Evolutionary conservation across 2,888 invertebrate genomes (phyloP), one percentile per base, ranked within the genome.

Genomic region (Hydrotaea diabolus): DNA sequence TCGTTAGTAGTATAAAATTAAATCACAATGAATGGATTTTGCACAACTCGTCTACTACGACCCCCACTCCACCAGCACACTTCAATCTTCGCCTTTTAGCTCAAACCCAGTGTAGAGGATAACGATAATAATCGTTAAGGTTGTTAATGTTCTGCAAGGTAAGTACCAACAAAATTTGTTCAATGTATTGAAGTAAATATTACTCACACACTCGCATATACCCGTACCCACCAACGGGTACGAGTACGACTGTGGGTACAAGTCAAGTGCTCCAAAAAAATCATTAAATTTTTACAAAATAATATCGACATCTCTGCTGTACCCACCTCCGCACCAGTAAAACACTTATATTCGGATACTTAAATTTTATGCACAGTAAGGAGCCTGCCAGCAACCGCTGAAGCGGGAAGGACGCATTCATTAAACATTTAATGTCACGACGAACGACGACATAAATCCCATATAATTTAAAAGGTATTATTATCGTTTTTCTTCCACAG

Each of bases 121-220:
- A 53, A 53, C 53, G 17, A 53, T 17, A 17, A 53, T 53, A n/a
- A n/a, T 79, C 43, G 69, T 73, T 36, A 62, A 57, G 73, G 55
- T 73, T 82, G 64, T 66, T 77, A 71, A 17, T 43, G 36, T 3
- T 77, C 74, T 73, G 15, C 9, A 0, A 19, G 23, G 13, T 19
- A 23, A 23, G 19, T 57, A 57, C 21, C 17, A 53, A 53, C 15
- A 53, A 31, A 53, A 53, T 53, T 8, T 53, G 53, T 53, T 53
- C 53, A 53, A 8, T 17, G 53, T 17, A 53, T 53, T 53, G 17
- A 53, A n/a, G 17, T 53, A 7, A 53, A 11, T 46, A 53, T 17
- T 7, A 53, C 53, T 15, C 17, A 53, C 15, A 17, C 31, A 31
- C 7, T 4, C 31, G 7, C 7, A 31, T 7, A 31, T 31, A 31